Conservation (phyloP, 2,888 invertebrate species). For the Eilema sororculum region DNA sequence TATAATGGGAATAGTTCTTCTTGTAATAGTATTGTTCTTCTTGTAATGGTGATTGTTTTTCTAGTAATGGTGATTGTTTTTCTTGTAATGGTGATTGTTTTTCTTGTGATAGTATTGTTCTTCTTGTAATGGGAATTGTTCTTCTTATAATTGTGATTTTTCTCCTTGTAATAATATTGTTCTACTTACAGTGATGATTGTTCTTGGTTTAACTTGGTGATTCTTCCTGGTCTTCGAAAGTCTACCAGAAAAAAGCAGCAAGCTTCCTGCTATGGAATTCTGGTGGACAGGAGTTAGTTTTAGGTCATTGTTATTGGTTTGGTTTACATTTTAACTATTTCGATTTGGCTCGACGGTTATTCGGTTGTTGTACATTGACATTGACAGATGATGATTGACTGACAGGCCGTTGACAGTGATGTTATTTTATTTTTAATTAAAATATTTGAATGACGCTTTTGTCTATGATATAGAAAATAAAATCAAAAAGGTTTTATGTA, state of each 20-base stretch:
- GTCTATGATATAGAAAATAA: not conserved
- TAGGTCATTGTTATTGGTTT: not conserved
- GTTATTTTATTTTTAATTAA: not conserved
- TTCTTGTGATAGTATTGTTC: not conserved
- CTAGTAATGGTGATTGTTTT: not conserved
- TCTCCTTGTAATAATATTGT: not conserved
- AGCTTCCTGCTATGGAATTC: not conserved
- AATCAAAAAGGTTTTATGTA: not conserved
- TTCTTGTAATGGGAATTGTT: not conserved
- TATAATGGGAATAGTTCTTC: not conserved
- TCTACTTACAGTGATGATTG: no score
- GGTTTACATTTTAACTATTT: not conserved
- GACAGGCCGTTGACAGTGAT: not conserved
- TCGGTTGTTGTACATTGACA: not conserved
- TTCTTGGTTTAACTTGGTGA: not conserved
- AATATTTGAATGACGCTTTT: not conserved
- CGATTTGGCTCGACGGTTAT: not conserved
- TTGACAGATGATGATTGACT: not conserved
- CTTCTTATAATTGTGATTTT: not conserved
- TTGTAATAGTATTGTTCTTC: not conserved
- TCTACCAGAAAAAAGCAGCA: not conserved
- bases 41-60: not conserved
- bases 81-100: not conserved
- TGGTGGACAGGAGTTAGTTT: not conserved
- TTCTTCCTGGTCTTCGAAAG: not conserved